Conservation (phyloP, 2,797 vertebrate genomes). For the Carapus acus region DNA sequence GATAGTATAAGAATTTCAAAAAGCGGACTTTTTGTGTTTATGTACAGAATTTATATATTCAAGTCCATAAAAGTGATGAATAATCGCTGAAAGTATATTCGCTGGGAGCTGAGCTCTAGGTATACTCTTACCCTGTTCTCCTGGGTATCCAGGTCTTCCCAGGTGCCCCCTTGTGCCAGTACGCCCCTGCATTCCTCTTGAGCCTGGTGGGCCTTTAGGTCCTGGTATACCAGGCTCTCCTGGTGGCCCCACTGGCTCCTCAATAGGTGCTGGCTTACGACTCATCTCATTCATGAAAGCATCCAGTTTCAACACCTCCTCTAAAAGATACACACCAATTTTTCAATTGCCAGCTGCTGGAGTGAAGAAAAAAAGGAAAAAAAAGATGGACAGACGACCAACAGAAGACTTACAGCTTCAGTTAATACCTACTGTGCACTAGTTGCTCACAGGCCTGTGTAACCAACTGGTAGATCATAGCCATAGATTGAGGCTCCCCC, state of each 20-base stretch:
- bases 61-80: too few relatives aligned
- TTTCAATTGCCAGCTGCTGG: background rate
- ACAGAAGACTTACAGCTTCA: too few relatives aligned
- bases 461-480: constrained; percentile 87
- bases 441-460: constrained; percentile 89
- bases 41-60: too few relatives aligned
- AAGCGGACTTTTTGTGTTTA: too few relatives aligned
- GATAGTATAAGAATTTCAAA: too few relatives aligned
- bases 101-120: too few relatives aligned
- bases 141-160: constrained; percentile 73
- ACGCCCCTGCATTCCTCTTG: constrained; percentile 61
- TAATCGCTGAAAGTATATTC: too few relatives aligned
- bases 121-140: constrained; percentile 69
- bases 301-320: constrained; percentile 75
- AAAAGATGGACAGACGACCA: too few relatives aligned
- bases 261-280: constrained; percentile 71
- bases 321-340: constrained; percentile 58
- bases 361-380: background rate
- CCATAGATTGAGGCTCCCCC: constrained; percentile 89
- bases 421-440: constrained; percentile 76
- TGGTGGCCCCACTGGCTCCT: constrained; percentile 72
- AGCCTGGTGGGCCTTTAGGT: constrained; percentile 66
- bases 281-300: constrained; percentile 71
- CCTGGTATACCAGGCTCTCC: constrained; percentile 76
- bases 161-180: constrained; percentile 60